phyloP scores from a whole-genome alignment of 2,113 vertebrate species.

The Lagopus muta region DNA sequence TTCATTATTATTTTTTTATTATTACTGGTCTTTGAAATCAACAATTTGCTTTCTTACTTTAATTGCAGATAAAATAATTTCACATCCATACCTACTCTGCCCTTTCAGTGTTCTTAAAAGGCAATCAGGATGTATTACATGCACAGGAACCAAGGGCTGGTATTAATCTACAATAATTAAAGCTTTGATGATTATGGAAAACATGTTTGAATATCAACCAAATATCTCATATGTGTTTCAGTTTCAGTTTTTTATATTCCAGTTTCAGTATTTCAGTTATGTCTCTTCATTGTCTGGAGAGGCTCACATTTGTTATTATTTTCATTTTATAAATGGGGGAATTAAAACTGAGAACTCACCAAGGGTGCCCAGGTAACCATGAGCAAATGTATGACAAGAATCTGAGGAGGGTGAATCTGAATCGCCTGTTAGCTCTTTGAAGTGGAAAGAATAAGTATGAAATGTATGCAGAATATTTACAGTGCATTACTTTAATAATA shows the following conservation, averaged over 20 bases:
- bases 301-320: background rate
- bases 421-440: background rate
- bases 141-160: background rate
- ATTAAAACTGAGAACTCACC: background rate
- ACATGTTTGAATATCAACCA: background rate
- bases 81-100: background rate
- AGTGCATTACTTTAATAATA: background rate
- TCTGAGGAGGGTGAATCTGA: background rate
- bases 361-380: background rate
- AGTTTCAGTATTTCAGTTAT: background rate
- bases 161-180: background rate
- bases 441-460: background rate
- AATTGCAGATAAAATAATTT: background rate
- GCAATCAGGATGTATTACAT: background rate
- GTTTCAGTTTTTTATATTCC: too few relatives aligned
- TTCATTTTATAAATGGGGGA: background rate
- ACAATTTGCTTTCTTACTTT: background rate
- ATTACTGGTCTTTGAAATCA: background rate
- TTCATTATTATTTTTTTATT: background rate
- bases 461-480: background rate
- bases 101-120: background rate
- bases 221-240: constrained; percentile 2
- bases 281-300: background rate
- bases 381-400: background rate
- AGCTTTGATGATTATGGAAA: background rate